phyloP scores from a whole-genome alignment of 2,888 invertebrate species.

The Eurytoma adleriae region DNA sequence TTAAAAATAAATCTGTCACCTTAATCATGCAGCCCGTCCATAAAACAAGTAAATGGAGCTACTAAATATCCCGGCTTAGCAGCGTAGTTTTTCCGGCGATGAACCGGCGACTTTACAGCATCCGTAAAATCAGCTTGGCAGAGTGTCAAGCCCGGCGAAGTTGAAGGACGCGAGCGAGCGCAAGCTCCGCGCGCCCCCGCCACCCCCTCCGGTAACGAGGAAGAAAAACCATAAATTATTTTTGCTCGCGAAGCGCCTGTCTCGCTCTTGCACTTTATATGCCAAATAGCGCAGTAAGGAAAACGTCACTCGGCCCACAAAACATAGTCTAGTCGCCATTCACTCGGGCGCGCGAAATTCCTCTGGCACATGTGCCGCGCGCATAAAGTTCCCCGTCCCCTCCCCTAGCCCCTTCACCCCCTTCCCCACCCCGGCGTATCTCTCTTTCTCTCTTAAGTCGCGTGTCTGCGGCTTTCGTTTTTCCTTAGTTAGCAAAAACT shows the following conservation, averaged over 20 bases:
- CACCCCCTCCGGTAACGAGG: constrained; percentile 7
- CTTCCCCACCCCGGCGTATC: too few species aligned
- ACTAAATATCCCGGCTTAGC: too few species aligned
- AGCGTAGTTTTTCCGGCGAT: background rate
- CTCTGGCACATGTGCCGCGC: constrained; percentile 3
- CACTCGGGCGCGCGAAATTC: background rate
- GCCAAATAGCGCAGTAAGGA: background rate
- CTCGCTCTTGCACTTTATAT: background rate
- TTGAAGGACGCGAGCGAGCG: background rate
- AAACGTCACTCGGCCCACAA: background rate
- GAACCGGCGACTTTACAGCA: constrained; percentile 8
- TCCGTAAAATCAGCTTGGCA: constrained; percentile 10
- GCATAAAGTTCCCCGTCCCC: constrained; percentile 10
- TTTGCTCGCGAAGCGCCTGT: background rate
- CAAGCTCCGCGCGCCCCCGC: background rate
- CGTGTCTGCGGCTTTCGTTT: background rate
- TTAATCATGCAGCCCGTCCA: too few species aligned
- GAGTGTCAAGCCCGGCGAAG: constrained; percentile 7
- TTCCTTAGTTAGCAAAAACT: constrained; percentile 28
- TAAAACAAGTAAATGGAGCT: too few species aligned
- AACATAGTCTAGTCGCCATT: background rate
- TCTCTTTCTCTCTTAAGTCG: background rate
- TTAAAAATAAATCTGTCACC: too few species aligned
- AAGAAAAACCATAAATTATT: constrained; percentile 45
- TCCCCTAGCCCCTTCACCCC: background rate